A percentile compares a stretch with the other conserved stretches of the same genome.
Evolutionary conservation across 2,888 invertebrate genomes (phyloP).

Genomic region (Himalopsyche japonica): DNA sequence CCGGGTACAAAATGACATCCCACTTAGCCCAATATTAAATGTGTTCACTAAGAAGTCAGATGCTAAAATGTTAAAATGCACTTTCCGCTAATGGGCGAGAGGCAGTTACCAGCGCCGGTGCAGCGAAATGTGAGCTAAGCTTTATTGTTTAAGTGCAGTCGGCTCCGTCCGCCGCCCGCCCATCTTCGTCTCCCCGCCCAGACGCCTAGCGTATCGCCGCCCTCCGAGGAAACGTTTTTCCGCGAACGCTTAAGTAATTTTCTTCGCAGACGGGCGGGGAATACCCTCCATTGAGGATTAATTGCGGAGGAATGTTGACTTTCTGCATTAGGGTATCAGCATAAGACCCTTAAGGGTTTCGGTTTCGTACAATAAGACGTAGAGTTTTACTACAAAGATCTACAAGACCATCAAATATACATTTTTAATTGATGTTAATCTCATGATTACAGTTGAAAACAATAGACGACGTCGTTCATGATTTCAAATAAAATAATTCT

Average conservation of each 20-base stretch:
- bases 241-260: not conserved
- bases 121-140: conserved; percentile 14
- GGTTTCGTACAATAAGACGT: too few relatives aligned
- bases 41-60: not conserved
- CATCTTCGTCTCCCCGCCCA: not conserved
- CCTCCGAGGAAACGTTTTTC: not conserved
- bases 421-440: too few relatives aligned
- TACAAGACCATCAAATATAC: too few relatives aligned
- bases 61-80: conserved; percentile 8
- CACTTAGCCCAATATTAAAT: not conserved
- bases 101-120: conserved; percentile 1
- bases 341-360: too few relatives aligned
- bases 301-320: not conserved
- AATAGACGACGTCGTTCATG: too few relatives aligned
- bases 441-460: too few relatives aligned
- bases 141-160: conserved; percentile 28
- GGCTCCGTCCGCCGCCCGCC: not conserved
- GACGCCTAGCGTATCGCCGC: conserved; percentile 7
- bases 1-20: not conserved
- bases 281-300: not conserved
- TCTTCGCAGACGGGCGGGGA: not conserved
- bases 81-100: conserved; percentile 14
- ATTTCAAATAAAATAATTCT: too few relatives aligned
- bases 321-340: not conserved
- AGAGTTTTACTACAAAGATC: too few relatives aligned